Conservation (phyloP, 2,113 vertebrate genomes). For the Esox niger region DNA sequence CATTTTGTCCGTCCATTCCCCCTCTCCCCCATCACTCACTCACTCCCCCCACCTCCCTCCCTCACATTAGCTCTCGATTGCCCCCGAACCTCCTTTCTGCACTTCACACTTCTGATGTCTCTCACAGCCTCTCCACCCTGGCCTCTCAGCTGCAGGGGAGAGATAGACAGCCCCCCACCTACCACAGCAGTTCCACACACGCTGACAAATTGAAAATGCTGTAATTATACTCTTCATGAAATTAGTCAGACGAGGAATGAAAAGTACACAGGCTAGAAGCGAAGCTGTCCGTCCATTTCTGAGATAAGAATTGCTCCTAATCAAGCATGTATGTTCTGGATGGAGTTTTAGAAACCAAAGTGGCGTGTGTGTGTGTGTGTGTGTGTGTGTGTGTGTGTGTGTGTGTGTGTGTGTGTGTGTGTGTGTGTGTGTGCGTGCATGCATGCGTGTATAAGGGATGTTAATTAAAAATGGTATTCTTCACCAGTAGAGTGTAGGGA, state of each 20-base stretch:
- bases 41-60: conserved; percentile 5
- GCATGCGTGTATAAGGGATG: background rate
- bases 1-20: conserved; percentile 29
- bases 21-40: conserved; percentile 32
- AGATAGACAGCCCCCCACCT: conserved; percentile 53
- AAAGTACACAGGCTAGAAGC: conserved; percentile 51
- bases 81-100: background rate
- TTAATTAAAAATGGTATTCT: conserved; percentile 64
- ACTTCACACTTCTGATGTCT: conserved; percentile 1
- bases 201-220: conserved; percentile 63
- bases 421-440: conserved; percentile 15
- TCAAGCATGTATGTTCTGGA: conserved; percentile 42
- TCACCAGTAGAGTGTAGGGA: conserved; percentile 19
- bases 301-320: conserved; percentile 65
- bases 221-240: conserved; percentile 73
- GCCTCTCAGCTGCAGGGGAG: conserved; percentile 52
- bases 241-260: conserved; percentile 50
- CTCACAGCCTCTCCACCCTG: background rate
- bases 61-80: background rate
- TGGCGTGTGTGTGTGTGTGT: conserved; percentile 18
- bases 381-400: conserved; percentile 5
- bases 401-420: conserved; percentile 12
- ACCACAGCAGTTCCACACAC: conserved; percentile 50
- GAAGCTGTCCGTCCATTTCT: conserved; percentile 60
- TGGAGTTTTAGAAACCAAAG: conserved; percentile 36